Percentiles rank a stretch among this genome's conserved stretches.
Conservation (phyloP, 2,888 invertebrate genomes). For the Drosophila parthenogenetica region DNA sequence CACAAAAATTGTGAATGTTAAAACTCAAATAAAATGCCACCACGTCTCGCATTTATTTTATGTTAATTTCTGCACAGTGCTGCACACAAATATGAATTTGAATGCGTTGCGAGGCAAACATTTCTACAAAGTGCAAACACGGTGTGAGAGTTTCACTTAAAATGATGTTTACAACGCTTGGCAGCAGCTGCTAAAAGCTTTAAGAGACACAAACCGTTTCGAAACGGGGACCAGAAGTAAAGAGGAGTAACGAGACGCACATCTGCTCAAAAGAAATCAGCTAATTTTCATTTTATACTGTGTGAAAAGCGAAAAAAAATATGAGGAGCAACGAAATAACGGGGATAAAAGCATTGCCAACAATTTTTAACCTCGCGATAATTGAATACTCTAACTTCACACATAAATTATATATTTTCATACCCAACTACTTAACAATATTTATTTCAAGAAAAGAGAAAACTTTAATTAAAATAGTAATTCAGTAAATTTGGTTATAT, state of each 20-base stretch:
- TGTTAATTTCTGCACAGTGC: constrained; percentile 68
- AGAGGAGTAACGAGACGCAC: constrained; percentile 21
- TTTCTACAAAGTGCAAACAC: constrained; percentile 52
- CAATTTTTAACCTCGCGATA: not conserved
- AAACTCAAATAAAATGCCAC: constrained; percentile 40
- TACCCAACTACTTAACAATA: no score
- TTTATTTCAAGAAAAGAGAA: no score
- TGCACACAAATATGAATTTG: constrained; percentile 65
- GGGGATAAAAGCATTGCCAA: constrained; percentile 6
- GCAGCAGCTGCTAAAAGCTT: constrained; percentile 66
- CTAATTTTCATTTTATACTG: constrained; percentile 75
- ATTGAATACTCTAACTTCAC: constrained; percentile 4
- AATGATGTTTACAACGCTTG: constrained; percentile 48
- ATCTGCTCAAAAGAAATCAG: constrained; percentile 63
- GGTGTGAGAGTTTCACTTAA: constrained; percentile 57
- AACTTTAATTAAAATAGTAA: no score
- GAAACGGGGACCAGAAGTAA: not conserved
- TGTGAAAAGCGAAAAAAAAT: constrained; percentile 23
- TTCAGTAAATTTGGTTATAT: no score
- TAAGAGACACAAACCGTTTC: constrained; percentile 28
- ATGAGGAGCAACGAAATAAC: not conserved
- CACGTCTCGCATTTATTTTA: constrained; percentile 46
- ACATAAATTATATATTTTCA: no score
- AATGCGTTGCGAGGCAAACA: constrained; percentile 52
- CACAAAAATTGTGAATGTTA: constrained; percentile 21